Conservation (phyloP, 1,140 invertebrate species). For the Drosophila eugracilis region DNA sequence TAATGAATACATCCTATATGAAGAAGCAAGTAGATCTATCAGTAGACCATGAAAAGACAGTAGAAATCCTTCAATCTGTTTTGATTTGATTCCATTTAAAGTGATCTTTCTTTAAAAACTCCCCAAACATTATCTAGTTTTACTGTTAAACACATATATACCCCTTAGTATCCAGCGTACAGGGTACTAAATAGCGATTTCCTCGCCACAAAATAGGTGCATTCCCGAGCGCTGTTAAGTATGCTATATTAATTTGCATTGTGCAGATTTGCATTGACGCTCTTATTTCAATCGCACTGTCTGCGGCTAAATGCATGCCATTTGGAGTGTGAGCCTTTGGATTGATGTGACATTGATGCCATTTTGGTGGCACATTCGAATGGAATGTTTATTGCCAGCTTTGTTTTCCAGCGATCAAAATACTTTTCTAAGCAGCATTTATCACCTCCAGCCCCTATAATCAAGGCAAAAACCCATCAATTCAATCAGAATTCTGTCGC, state of each 20-base stretch:
- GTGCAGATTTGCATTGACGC: conserved; percentile 45
- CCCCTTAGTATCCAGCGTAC: too few species aligned
- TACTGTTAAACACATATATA: too few species aligned
- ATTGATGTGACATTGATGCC: conserved; percentile 34
- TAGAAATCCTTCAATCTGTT: too few species aligned
- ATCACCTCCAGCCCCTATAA: neutral
- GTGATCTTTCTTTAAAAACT: too few species aligned
- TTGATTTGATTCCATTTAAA: too few species aligned
- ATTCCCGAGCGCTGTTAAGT: conserved; percentile 55
- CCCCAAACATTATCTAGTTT: too few species aligned
- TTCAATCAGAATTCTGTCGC: conserved; percentile 46
- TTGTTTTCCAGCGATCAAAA: conserved; percentile 29
- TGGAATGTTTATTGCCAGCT: conserved; percentile 42
- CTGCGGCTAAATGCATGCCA: conserved; percentile 50
- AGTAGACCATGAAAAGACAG: too few species aligned
- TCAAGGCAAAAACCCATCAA: conserved; percentile 27
- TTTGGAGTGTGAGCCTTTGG: conserved; percentile 4
- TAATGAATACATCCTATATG: neutral
- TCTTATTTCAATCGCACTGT: conserved; percentile 44
- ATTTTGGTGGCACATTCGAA: conserved; percentile 23
- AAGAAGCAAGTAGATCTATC: too few species aligned
- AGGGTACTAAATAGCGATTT: conserved; percentile 31
- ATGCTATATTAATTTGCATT: conserved; percentile 80
- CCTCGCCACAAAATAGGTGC: conserved; percentile 59
- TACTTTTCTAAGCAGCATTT: conserved; percentile 21